These are phyloP conservation scores for Calephelis virginiensis DNA, from an alignment of 1,140 invertebrate species.

Conservation along the genomic window DNA sequence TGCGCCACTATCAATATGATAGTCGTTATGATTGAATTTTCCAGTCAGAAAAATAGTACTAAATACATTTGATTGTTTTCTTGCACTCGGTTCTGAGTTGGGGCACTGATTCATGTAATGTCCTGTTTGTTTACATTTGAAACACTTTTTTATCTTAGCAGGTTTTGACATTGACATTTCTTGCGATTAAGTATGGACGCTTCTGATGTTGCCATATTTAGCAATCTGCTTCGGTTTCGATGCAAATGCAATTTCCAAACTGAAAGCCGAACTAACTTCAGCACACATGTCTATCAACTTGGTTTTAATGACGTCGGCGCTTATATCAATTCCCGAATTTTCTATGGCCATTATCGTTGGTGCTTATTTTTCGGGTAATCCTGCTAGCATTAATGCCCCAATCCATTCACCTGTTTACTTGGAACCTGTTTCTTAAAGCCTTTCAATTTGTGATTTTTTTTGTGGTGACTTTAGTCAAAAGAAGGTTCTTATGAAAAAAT, in stretches of 20 bases:
- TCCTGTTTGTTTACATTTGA: constrained; percentile 21
- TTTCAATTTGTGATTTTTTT: no score
- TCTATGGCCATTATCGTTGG: constrained; percentile 22
- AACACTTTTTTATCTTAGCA: constrained; percentile 25
- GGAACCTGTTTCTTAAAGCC: constrained; percentile 18
- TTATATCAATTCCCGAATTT: constrained; percentile 15
- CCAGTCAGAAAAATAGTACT: constrained; percentile 23
- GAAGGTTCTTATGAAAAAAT: no score
- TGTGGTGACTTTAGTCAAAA: no score
- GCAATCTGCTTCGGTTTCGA: background rate
- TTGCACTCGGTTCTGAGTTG: constrained; percentile 4
- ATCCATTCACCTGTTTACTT: constrained; percentile 19
- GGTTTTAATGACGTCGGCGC: constrained; percentile 19
- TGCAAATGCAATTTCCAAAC: constrained; percentile 16
- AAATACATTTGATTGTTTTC: constrained; percentile 25
- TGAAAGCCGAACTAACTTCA: background rate
- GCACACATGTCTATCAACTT: constrained; percentile 20
- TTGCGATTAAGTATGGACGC: background rate
- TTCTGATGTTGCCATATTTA: constrained; percentile 2
- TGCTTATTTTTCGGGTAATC: constrained; percentile 21
- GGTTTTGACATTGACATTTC: constrained; percentile 8
- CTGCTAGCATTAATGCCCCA: constrained; percentile 21
- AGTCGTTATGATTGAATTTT: constrained; percentile 23
- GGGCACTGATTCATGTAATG: constrained; percentile 27
- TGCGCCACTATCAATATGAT: constrained; percentile 27